Base-by-base conservation (phyloP, 2,113 vertebrate genomes). In the Porphyrio hochstetteri region DNA sequence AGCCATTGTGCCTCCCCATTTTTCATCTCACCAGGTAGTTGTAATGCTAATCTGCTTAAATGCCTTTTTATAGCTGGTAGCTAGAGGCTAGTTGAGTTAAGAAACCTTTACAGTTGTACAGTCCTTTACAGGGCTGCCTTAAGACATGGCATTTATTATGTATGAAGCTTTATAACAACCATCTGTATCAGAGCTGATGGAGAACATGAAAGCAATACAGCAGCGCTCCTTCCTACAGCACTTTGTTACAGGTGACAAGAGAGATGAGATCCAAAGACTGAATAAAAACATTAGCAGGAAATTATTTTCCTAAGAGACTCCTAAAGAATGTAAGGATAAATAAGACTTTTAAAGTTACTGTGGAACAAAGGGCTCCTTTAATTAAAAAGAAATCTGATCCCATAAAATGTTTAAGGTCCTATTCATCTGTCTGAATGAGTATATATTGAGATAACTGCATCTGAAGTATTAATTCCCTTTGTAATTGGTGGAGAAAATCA, bases 41-140 rank as follows among this genome's bases (percentile, higher is more conserved):
- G 46, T 79, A 76, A 82, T 79, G 87, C 81, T 95, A 90, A 94
- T 92, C 87, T 95, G 44, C 74, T 92, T 87, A 95, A 97, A 93
- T 65, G 53, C 40, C 44, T 94, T 87, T 95, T 92, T 68, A 89
- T 44, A 87, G 89, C 78, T 44, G 81, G 60, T 89, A 50, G 86
- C 91, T 91, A 7, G 36, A 79, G 84, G 91, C 77, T 82, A 76
- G 56, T 46, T n/a, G 79, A 90, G 88, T 89, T 79, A 68, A 88
- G 92, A 65, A 94, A 95, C 59, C 78, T 96, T 86, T 85, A 50
- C 80, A 83, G 82, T 63, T 77, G 35, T 77, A 44, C 79, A 86
- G 79, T 52, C n/a, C 0, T 86, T 96, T 92, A 80, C 70, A 76
- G 78, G 75, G 55, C 69, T 96, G 92, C 72, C 92, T 81, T 61